Percentiles rank a stretch among this genome's conserved stretches.
Evolutionary conservation across 2,888 invertebrate species (phyloP).

Genomic region (Chalcosyrphus nemorum): DNA sequence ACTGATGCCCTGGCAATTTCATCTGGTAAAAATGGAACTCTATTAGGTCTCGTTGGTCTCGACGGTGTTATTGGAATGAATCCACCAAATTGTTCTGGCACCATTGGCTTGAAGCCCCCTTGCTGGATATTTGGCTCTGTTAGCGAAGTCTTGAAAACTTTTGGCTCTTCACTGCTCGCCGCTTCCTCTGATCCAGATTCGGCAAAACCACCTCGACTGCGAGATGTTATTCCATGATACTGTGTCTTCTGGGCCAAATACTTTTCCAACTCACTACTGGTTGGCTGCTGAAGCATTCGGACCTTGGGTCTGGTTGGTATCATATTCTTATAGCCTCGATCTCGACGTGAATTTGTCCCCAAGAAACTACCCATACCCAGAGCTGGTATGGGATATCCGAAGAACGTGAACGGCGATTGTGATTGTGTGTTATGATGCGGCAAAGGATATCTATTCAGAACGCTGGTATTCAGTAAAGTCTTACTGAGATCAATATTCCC

Average conservation of each 20-base stretch:
- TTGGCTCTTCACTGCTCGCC: conserved; percentile 77
- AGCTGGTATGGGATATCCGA: conserved; percentile 91
- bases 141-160: conserved; percentile 79
- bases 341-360: conserved; percentile 78
- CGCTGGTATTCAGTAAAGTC: conserved; percentile 81
- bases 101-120: conserved; percentile 90
- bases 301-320: conserved; percentile 77
- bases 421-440: conserved; percentile 62
- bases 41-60: conserved; percentile 68
- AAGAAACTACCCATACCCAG: conserved; percentile 88
- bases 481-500: conserved; percentile 83
- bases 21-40: conserved; percentile 14
- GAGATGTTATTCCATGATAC: conserved; percentile 74
- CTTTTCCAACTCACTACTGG: conserved; percentile 80
- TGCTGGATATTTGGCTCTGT: conserved; percentile 84
- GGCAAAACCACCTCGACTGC: conserved; percentile 74
- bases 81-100: conserved; percentile 88
- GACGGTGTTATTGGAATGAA: conserved; percentile 87
- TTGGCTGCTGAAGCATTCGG: conserved; percentile 80
- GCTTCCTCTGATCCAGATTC: conserved; percentile 78
- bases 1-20: background rate
- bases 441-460: conserved; percentile 78
- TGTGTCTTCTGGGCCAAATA: conserved; percentile 78
- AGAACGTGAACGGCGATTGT: conserved; percentile 89
- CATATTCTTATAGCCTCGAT: conserved; percentile 81